Evolutionary conservation across 2,888 invertebrate genomes (phyloP).

Genomic region (Hyles lineata): DNA sequence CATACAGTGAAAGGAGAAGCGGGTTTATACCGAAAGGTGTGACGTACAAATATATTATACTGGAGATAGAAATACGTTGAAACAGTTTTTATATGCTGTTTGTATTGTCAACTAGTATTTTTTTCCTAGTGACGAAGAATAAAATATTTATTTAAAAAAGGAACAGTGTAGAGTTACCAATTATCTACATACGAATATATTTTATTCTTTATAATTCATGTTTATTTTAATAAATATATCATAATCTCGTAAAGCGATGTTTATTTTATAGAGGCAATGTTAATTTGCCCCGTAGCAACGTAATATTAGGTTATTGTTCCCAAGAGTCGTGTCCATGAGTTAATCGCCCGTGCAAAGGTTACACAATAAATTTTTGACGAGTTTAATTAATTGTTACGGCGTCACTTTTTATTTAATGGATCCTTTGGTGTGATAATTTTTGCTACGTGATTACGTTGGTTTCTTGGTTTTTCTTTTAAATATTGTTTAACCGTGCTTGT

Average conservation of each 20-base stretch:
- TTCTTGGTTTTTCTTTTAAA: neutral
- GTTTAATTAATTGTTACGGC: slow-evolving; percentile 8
- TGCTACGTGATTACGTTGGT: neutral
- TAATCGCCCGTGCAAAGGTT: slow-evolving; percentile 1
- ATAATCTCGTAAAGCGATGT: neutral
- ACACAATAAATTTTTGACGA: neutral
- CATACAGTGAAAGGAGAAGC: neutral
- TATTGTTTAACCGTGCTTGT: neutral
- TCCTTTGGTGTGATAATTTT: neutral
- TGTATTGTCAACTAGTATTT: too few relatives aligned
- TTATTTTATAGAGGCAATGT: neutral
- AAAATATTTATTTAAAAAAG: too few relatives aligned
- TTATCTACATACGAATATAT: too few relatives aligned
- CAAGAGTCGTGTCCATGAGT: slow-evolving; percentile 3
- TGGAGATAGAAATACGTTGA: too few relatives aligned
- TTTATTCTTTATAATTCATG: neutral
- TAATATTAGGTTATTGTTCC: slow-evolving; percentile 15
- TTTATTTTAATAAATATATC: neutral
- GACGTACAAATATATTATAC: too few relatives aligned
- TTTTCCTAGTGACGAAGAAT: too few relatives aligned
- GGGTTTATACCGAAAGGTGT: neutral
- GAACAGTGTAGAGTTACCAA: too few relatives aligned
- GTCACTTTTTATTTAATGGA: neutral
- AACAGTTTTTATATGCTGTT: too few relatives aligned
- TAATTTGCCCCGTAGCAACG: neutral